Base-by-base conservation (phyloP, 2,888 invertebrate species). In the Branchipolynoe longqiensis region DNA sequence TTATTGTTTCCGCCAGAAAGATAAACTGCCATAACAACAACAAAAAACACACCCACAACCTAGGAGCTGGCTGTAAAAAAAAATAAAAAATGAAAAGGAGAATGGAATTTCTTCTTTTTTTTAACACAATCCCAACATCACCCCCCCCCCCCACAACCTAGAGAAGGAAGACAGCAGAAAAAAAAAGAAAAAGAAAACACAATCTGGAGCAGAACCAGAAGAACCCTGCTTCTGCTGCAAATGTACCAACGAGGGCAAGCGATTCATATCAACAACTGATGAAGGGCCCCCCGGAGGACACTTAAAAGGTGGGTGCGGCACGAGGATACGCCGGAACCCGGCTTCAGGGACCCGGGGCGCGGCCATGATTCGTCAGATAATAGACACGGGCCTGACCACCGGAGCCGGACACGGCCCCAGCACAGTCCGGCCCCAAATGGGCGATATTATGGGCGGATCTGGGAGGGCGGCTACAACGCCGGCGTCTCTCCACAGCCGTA, bases 371-470 rank as follows among this genome's bases (percentile, higher is more conserved):
- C n/a, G 8, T 6, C 33, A 8, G 36, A 69, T 69, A 38, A 69
- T 69, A 69, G 69, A 69, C 38, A 22, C 69, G 14, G 12, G 33
- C 4, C 38, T 33, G 22, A 2, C 69, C 69, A 18, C 69, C 4
- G n/a, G n/a, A n/a, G n/a, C n/a, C n/a, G n/a, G n/a, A n/a, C n/a
- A n/a, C n/a, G n/a, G n/a, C n/a, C n/a, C n/a, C n/a, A n/a, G n/a
- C n/a, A n/a, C n/a, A n/a, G n/a, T n/a, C n/a, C n/a, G n/a, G n/a
- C n/a, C n/a, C n/a, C 38, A 38, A 69, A 36, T 69, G 69, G 69
- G 69, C 69, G 69, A 69, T 69, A 36, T 69, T 69, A 69, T 33
- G 38, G 69, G 69, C 69, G 38, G 36, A 69, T 69, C 69, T 69
- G n/a, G n/a, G n/a, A n/a, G n/a, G n/a, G n/a, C n/a, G n/a, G n/a